These are phyloP conservation scores for Garra rufa DNA, from an alignment of 2,113 vertebrate species.

Conservation along the genomic window DNA sequence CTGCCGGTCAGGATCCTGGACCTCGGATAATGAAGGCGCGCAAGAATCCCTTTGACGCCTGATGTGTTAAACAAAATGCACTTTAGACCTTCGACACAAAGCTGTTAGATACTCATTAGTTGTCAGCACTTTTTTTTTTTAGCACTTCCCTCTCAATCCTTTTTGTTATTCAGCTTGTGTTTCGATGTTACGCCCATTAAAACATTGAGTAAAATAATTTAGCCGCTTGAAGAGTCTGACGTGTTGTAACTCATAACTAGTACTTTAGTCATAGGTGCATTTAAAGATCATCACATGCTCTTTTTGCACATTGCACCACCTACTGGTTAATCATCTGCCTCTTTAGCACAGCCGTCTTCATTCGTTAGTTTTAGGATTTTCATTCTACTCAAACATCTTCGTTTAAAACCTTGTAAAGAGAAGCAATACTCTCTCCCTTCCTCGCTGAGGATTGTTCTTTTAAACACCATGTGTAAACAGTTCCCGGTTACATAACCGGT, in stretches of 20 bases:
- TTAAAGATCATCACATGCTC: neutral
- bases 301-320: constrained; percentile 74
- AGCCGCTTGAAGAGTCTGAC: neutral
- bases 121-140: no score
- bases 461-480: constrained; percentile 73
- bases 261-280: neutral
- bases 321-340: constrained; percentile 75
- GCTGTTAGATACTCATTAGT: constrained; percentile 1
- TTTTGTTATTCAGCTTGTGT: neutral
- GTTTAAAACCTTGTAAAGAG: constrained; percentile 43
- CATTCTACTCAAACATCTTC: no score
- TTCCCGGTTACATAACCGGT: constrained; percentile 73
- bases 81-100: neutral
- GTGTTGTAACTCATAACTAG: neutral
- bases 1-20: constrained; percentile 34
- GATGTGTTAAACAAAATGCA: constrained; percentile 42
- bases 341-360: no score
- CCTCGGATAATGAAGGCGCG: constrained; percentile 40
- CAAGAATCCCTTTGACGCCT: neutral
- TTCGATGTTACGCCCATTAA: neutral
- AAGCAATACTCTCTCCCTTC: constrained; percentile 11
- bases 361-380: no score
- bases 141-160: neutral
- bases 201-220: neutral
- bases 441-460: constrained; percentile 49